Evolutionary conservation across 1,140 invertebrate genomes (phyloP).

Genomic region (Laupala kohalensis): DNA sequence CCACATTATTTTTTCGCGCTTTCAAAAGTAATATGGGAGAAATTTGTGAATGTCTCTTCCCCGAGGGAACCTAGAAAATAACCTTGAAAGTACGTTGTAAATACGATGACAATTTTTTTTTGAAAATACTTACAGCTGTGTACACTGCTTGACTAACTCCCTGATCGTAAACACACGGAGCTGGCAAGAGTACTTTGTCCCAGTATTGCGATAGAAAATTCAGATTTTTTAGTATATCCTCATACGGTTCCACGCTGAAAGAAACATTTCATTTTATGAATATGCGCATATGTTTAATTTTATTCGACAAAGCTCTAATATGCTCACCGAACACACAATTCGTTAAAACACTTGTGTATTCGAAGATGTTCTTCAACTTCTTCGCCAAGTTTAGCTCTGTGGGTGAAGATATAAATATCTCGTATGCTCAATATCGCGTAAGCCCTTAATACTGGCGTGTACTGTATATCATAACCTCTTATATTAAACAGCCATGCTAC

Average conservation of each 20-base stretch:
- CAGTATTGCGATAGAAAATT: conserved; percentile 48
- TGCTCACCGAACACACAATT: conserved; percentile 5
- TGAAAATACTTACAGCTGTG: conserved; percentile 35
- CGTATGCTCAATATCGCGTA: conserved; percentile 57
- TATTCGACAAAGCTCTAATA: not conserved
- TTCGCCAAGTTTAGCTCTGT: conserved; percentile 40
- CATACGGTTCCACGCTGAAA: conserved; percentile 51
- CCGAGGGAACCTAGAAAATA: conserved; percentile 20
- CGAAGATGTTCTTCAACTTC: conserved; percentile 37
- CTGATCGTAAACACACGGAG: conserved; percentile 49
- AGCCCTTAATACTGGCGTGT: conserved; percentile 70
- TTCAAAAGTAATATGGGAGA: conserved; percentile 72
- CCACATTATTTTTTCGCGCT: conserved; percentile 70
- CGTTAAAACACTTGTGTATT: conserved; percentile 37
- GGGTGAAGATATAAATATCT: conserved; percentile 47
- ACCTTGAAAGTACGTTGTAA: not conserved
- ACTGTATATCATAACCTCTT: conserved; percentile 79
- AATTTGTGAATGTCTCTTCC: conserved; percentile 31
- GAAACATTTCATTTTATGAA: not conserved
- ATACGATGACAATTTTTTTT: not conserved
- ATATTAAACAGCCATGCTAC: conserved; percentile 92
- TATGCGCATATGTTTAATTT: not conserved
- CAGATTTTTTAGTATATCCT: conserved; percentile 53
- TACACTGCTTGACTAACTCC: conserved; percentile 67
- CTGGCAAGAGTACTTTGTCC: conserved; percentile 54